These are phyloP conservation scores for Oceanites oceanicus DNA, from an alignment of 2,113 vertebrate species.

Conservation along the genomic window DNA sequence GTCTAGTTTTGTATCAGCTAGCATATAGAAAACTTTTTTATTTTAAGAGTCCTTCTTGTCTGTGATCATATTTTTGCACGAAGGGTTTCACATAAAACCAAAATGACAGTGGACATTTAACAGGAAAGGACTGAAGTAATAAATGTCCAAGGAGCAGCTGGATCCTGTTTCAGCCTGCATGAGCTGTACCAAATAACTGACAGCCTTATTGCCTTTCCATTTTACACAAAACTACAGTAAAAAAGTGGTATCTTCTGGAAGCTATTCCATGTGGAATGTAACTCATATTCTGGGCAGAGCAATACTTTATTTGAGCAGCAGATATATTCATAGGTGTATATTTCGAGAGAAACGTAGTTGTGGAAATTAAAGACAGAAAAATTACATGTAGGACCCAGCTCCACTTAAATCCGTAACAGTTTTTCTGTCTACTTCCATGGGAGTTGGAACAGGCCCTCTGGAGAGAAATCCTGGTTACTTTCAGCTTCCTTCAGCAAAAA, in stretches of 20 bases:
- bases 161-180: slow-evolving; percentile 46
- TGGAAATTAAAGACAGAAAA: slow-evolving; percentile 40
- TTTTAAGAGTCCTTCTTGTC: slow-evolving; percentile 12
- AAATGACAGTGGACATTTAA: slow-evolving; percentile 62
- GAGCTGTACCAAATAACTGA: slow-evolving; percentile 43
- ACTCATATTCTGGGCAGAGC: background rate
- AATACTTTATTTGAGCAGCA: background rate
- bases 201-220: slow-evolving; percentile 55
- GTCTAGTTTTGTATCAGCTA: background rate
- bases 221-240: slow-evolving; percentile 25
- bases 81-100: slow-evolving; percentile 53
- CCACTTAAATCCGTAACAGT: background rate
- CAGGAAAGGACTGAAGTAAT: slow-evolving; percentile 53
- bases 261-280: slow-evolving; percentile 12
- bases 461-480: background rate
- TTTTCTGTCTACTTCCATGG: background rate
- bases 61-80: slow-evolving; percentile 26
- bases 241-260: slow-evolving; percentile 34
- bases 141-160: slow-evolving; percentile 65
- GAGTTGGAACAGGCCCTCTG: background rate
- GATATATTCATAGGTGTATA: background rate
- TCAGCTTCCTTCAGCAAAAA: background rate
- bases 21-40: background rate
- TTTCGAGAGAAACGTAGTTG: background rate
- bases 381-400: background rate